Evolutionary conservation across 2,888 invertebrate species (phyloP).

Genomic region (Tachystola acroxantha): DNA sequence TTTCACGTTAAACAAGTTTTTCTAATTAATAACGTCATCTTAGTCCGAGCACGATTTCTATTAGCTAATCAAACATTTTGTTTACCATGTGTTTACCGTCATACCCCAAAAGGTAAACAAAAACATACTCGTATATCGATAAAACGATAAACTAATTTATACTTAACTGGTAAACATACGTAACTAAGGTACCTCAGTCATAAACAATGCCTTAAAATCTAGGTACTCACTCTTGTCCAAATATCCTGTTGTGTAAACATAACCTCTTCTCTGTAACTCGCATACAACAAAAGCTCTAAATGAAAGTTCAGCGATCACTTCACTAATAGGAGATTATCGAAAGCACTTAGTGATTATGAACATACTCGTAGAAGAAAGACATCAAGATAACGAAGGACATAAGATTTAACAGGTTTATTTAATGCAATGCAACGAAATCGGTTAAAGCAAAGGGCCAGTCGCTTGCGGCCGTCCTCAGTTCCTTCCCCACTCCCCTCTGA

Average conservation of each 20-base stretch:
- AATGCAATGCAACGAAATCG: slow-evolving; percentile 4
- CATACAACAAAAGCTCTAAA: slow-evolving; percentile 1
- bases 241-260: slow-evolving; percentile 56
- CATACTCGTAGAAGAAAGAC: slow-evolving; percentile 8
- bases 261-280: slow-evolving; percentile 40
- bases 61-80: neutral
- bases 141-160: neutral
- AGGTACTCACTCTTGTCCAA: slow-evolving; percentile 46
- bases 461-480: no score
- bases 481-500: slow-evolving; percentile 24
- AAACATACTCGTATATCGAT: no score
- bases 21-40: slow-evolving; percentile 7
- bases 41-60: neutral
- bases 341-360: slow-evolving; percentile 4
- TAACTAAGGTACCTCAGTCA: no score
- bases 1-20: slow-evolving; percentile 7
- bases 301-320: slow-evolving; percentile 4
- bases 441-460: slow-evolving; percentile 9
- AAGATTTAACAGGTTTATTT: slow-evolving; percentile 3
- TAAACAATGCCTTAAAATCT: no score
- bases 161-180: no score
- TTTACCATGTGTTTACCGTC: neutral
- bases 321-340: no score
- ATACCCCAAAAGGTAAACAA: neutral
- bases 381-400: slow-evolving; percentile 3